Evolutionary conservation across 2,797 vertebrate species (phyloP).

Genomic region (Mallotus villosus): DNA sequence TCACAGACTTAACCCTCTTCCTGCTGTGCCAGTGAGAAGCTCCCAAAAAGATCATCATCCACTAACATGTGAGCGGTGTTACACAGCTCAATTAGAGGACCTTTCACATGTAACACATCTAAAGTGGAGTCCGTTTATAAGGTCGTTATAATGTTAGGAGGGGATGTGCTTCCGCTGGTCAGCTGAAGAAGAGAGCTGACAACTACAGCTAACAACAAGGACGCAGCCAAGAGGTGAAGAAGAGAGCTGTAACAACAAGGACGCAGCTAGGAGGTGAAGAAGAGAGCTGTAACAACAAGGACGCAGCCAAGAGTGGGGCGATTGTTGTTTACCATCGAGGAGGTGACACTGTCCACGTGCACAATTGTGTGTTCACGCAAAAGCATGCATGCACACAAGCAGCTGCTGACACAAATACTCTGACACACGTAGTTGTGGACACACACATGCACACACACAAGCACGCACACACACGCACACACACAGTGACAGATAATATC

Average conservation of each 20-base stretch:
- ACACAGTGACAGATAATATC: constrained; percentile 16
- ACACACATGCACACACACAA: constrained; percentile 7
- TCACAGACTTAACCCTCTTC: background rate
- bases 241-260: background rate
- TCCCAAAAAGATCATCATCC: background rate
- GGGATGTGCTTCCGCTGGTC: background rate
- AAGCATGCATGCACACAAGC: constrained; percentile 22
- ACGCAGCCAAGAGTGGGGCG: background rate
- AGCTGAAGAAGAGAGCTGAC: background rate
- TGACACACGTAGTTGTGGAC: too few species aligned
- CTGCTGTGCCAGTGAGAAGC: background rate
- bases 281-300: background rate
- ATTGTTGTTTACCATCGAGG: background rate
- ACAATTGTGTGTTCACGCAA: background rate
- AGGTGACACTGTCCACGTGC: background rate
- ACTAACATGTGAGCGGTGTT: background rate
- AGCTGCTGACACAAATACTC: too few species aligned
- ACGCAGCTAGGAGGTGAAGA: background rate
- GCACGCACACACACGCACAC: background rate
- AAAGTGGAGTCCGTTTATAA: background rate
- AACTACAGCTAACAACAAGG: background rate
- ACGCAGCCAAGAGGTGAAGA: background rate
- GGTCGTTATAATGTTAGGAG: background rate
- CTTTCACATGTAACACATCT: background rate
- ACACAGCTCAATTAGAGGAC: background rate